Base-by-base conservation (phyloP, 1,140 invertebrate genomes). In the Caenorhabditis briggsae region DNA sequence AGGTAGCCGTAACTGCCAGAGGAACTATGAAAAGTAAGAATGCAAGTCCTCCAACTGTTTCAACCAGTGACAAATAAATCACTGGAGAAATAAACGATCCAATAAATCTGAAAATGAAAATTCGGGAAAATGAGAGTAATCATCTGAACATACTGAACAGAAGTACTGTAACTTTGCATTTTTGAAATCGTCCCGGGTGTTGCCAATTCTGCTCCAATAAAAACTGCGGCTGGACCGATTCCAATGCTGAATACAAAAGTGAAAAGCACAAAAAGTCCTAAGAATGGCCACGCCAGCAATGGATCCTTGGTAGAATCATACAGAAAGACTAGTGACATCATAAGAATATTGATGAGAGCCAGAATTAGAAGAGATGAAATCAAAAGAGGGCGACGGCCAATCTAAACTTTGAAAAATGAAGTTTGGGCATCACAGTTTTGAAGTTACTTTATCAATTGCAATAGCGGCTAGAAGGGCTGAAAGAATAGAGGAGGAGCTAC, bases 21-120 rank as follows among this genome's bases (percentile, higher is more conserved):
- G 88, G 86, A 18, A 88, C 55, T 43, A 88, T 88, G 70, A 88
- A 88, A n/a, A 88, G 53, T 12, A 88, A n/a, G 46, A 88, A 88
- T n/a, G 82, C 55, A 7, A 88, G 46, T n/a, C 83, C 56, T 8
- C 88, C 88, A 25, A 88, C 41, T 8, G 58, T 23, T 25, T 48
- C 46, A n/a, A 53, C 61, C 23, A 88, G 55, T 41, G 86, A 82
- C 43, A 83, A 58, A 55, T 87, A 88, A 1, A 88, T 56, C 9
- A 88, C 46, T 23, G 88, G 88, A 53, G 56, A 85, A 8, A 88
- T 41, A 46, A 88, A 88, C 58, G 88, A 88, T 12, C 82, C 65
- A n/a, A 88, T 53, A 46, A 89, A 86, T 70, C 85, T 86, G 58
- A 61, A 86, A 82, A 25, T 48, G 3, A 0, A 9, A 43, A 20